phyloP scores from a whole-genome alignment of 2,113 vertebrate species.

The Phalacrocorax aristotelis region DNA sequence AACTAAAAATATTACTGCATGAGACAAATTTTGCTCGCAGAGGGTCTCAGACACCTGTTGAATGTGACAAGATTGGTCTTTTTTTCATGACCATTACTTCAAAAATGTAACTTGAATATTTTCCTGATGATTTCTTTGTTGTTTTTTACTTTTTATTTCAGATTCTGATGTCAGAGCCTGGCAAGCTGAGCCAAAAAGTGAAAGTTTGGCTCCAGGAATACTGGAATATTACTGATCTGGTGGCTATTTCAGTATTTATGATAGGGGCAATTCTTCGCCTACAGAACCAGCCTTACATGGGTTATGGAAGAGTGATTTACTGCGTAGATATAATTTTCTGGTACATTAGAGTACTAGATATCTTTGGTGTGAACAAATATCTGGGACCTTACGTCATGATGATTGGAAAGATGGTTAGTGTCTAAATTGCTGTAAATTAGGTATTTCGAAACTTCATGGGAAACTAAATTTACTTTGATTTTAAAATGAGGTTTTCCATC shows the following conservation, averaged over 20 bases:
- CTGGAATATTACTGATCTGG: slow-evolving; percentile 97
- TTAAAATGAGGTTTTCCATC: background rate
- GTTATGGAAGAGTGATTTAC: slow-evolving; percentile 96
- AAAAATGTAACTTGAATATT: background rate
- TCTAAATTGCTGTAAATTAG: background rate
- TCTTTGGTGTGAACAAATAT: slow-evolving; percentile 99
- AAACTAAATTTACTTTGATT: background rate
- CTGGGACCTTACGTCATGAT: slow-evolving; percentile 99
- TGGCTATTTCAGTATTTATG: slow-evolving; percentile 90
- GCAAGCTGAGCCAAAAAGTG: slow-evolving; percentile 96
- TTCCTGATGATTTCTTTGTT: background rate
- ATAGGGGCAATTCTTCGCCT: slow-evolving; percentile 89
- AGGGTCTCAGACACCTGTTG: background rate
- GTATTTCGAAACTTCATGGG: background rate
- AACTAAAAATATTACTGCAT: background rate
- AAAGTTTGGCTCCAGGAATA: slow-evolving; percentile 98
- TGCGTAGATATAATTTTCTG: slow-evolving; percentile 99
- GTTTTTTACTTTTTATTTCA: slow-evolving; percentile 55
- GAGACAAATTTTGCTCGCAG: background rate
- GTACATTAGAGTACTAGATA: slow-evolving; percentile 98
- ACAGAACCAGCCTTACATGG: slow-evolving; percentile 94
- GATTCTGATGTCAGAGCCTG: slow-evolving; percentile 99
- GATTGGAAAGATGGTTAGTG: slow-evolving; percentile 98
- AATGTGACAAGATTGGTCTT: background rate
- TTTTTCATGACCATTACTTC: background rate